A percentile compares a stretch with the other conserved stretches of the same genome.
phyloP scores from a whole-genome alignment of 1,140 invertebrate species.

The Homarus americanus region DNA sequence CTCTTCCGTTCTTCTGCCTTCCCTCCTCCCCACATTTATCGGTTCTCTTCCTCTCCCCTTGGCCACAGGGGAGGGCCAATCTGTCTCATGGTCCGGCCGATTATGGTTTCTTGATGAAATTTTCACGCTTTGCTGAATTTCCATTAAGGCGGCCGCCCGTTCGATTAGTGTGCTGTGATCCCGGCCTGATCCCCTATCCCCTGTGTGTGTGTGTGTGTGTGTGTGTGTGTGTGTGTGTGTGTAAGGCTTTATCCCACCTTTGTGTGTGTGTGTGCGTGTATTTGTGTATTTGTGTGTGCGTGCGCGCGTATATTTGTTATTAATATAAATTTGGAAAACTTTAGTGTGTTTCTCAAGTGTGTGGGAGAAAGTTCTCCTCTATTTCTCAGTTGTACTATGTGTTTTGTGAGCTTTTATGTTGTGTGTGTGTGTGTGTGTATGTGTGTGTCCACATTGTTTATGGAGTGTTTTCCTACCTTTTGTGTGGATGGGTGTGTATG shows the following conservation, averaged over 20 bases:
- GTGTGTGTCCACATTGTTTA: neutral
- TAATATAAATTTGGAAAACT: no score
- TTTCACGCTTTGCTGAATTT: conserved; percentile 75
- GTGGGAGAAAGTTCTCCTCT: no score
- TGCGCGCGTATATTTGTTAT: neutral
- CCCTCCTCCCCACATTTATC: conserved; percentile 53
- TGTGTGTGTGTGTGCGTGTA: conserved; percentile 36
- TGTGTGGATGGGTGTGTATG: conserved; percentile 5
- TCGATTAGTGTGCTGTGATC: conserved; percentile 74
- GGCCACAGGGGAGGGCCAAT: conserved; percentile 70
- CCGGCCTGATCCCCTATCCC: conserved; percentile 57
- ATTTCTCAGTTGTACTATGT: no score
- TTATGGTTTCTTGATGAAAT: conserved; percentile 76
- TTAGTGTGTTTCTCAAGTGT: no score
- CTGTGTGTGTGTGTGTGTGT: conserved; percentile 67
- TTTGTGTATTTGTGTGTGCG: conserved; percentile 24
- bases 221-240: conserved; percentile 58
- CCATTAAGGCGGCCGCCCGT: conserved; percentile 74
- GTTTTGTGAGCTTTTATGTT: conserved; percentile 14
- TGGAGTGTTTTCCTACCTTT: neutral
- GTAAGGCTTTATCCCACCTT: neutral
- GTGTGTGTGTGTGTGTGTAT: conserved; percentile 25
- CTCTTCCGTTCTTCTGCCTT: conserved; percentile 38
- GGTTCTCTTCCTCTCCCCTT: conserved; percentile 21
- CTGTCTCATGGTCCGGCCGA: conserved; percentile 74